Conservation (phyloP, 2,113 vertebrate species). For the Pseudorasbora parva region DNA sequence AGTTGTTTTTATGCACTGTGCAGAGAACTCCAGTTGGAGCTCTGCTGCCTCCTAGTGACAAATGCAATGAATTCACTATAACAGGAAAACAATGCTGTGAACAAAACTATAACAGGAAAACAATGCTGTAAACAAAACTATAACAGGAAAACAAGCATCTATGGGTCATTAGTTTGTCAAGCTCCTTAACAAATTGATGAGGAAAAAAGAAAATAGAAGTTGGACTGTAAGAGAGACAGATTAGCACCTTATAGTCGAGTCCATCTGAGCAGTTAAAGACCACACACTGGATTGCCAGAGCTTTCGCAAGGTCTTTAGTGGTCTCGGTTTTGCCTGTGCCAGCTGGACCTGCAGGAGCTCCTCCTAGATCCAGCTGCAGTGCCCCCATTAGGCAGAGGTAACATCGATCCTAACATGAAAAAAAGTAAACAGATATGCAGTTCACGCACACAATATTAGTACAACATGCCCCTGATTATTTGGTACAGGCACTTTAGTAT, state of each 20-base stretch:
- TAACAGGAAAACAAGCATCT: not conserved
- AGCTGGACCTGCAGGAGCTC: conserved; percentile 86
- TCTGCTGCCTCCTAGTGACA: conserved; percentile 66
- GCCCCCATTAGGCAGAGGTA: conserved; percentile 90
- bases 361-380: conserved; percentile 86
- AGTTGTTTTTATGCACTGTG: not conserved
- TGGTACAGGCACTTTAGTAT: too few species aligned
- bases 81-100: too few species aligned
- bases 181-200: not conserved
- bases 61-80: not conserved
- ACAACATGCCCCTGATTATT: not conserved
- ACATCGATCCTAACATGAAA: conserved; percentile 77
- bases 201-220: not conserved
- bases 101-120: not conserved
- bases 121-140: too few species aligned
- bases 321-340: conserved; percentile 91
- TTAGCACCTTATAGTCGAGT: conserved; percentile 87
- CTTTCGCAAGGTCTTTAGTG: conserved; percentile 88
- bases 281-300: conserved; percentile 88
- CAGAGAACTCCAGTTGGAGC: conserved; percentile 13
- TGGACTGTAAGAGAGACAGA: conserved; percentile 1
- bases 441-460: not conserved
- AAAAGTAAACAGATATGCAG: not conserved
- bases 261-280: conserved; percentile 92
- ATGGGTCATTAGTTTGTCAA: not conserved